Evolutionary conservation across 2,113 vertebrate species (phyloP).

Genomic region (Rhinopomastus cyanomelas): DNA sequence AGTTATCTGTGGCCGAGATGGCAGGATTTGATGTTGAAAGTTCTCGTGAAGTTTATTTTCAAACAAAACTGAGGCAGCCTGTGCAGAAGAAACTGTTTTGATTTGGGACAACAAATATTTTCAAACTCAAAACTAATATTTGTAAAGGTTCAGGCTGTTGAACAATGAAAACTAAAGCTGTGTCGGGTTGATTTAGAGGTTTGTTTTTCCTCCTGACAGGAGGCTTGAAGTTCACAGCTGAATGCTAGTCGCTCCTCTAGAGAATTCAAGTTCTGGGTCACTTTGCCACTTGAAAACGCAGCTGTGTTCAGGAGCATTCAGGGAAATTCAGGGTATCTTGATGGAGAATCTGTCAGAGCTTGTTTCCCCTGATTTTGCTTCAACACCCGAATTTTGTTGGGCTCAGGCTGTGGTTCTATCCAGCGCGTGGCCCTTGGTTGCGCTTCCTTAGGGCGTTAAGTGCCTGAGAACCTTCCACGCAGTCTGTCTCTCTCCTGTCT

Average conservation of each 20-base stretch:
- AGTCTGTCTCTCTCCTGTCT: not conserved
- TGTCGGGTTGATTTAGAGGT: not conserved
- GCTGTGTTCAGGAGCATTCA: not conserved
- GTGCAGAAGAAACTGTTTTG: not conserved
- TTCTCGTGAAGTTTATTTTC: slow-evolving; percentile 17
- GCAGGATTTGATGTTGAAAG: not conserved
- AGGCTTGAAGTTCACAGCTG: not conserved
- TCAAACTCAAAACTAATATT: slow-evolving; percentile 1
- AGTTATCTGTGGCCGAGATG: not conserved
- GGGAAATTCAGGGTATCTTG: not conserved
- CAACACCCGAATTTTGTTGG: not conserved
- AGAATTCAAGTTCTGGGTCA: not conserved
- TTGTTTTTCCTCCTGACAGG: not conserved
- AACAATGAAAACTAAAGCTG: not conserved
- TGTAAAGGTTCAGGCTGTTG: not conserved
- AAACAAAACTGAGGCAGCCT: slow-evolving; percentile 3
- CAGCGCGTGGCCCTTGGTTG: not conserved
- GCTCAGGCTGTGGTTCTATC: not conserved
- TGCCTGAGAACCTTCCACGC: not conserved
- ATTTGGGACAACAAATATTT: slow-evolving; percentile 44
- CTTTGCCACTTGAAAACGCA: not conserved
- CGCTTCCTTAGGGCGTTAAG: not conserved
- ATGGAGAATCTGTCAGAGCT: not conserved
- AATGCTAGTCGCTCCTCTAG: not conserved
- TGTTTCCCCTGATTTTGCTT: not conserved